Percentiles rank a stretch among this genome's conserved stretches.
phyloP scores from a whole-genome alignment of 2,888 invertebrate genomes.

The Sussaba pulchella region DNA sequence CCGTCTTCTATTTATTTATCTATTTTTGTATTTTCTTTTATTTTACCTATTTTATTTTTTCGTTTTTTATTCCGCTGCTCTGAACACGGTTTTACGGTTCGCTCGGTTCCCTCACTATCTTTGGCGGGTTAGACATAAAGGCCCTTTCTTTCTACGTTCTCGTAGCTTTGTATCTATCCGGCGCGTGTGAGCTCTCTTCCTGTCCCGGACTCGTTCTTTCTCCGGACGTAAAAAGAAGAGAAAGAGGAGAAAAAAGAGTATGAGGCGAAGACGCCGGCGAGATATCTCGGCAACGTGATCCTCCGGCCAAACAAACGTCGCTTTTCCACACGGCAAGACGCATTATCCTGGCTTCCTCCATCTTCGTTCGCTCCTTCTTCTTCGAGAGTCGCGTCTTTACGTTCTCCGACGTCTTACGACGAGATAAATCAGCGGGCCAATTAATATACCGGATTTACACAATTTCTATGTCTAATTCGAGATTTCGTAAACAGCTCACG shows the following conservation, averaged over 20 bases:
- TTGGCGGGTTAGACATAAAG: slow-evolving; percentile 37
- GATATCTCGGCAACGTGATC: slow-evolving; percentile 69
- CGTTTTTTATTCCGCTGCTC: slow-evolving; percentile 13
- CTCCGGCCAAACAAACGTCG: slow-evolving; percentile 65
- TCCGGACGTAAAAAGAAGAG: slow-evolving; percentile 52
- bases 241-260: too few species aligned
- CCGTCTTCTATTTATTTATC: slow-evolving; percentile 19
- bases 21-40: too few species aligned
- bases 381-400: slow-evolving; percentile 46
- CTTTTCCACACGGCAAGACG: slow-evolving; percentile 51
- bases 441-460: slow-evolving; percentile 53
- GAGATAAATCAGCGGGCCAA: slow-evolving; percentile 62
- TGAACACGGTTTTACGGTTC: slow-evolving; percentile 38
- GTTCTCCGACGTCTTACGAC: slow-evolving; percentile 29
- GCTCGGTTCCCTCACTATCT: slow-evolving; percentile 47
- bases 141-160: slow-evolving; percentile 42
- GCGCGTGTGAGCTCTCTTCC: slow-evolving; percentile 27
- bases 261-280: slow-evolving; percentile 34
- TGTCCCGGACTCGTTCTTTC: slow-evolving; percentile 14
- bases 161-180: slow-evolving; percentile 40
- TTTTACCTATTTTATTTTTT: not conserved
- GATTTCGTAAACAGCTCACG: slow-evolving; percentile 47
- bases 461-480: slow-evolving; percentile 64
- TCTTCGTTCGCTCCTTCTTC: too few species aligned
- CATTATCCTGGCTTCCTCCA: slow-evolving; percentile 60